Conservation (phyloP, 1,140 invertebrate species). For the Delia radicum region DNA sequence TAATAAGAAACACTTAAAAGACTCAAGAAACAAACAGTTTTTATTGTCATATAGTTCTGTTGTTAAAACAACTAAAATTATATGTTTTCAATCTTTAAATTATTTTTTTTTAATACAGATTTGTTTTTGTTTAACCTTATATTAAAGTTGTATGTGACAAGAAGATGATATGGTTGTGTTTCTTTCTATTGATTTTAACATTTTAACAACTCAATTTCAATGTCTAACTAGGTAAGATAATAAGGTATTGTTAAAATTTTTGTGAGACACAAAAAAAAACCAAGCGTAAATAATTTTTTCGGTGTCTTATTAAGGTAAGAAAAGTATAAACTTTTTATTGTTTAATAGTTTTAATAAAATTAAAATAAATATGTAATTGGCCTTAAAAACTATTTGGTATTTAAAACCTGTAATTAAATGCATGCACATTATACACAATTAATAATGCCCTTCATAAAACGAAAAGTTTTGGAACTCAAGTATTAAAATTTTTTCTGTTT, state of each 20-base stretch:
- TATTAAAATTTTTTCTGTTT: no score
- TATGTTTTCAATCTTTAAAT: background rate
- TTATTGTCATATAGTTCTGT: background rate
- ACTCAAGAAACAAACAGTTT: background rate
- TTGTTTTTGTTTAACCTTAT: background rate
- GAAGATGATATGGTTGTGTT: background rate
- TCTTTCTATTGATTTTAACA: background rate
- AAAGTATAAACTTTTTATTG: background rate
- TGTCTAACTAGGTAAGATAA: background rate
- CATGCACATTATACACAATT: no score
- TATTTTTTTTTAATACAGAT: background rate
- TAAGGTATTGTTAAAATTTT: background rate
- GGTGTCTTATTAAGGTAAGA: background rate
- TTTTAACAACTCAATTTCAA: background rate
- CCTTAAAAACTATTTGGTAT: background rate
- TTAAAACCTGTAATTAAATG: no score
- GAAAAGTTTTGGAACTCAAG: no score
- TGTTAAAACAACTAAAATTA: background rate
- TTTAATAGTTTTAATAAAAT: background rate
- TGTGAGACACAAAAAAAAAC: no score
- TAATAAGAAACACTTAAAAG: no score
- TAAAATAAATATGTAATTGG: slow-evolving; percentile 1
- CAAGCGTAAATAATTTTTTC: background rate
- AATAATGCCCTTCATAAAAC: no score
- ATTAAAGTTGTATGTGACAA: background rate